Percentiles rank a stretch among this genome's conserved stretches.
Conservation (phyloP, 2,113 vertebrate genomes). For the Etia nguti region DNA sequence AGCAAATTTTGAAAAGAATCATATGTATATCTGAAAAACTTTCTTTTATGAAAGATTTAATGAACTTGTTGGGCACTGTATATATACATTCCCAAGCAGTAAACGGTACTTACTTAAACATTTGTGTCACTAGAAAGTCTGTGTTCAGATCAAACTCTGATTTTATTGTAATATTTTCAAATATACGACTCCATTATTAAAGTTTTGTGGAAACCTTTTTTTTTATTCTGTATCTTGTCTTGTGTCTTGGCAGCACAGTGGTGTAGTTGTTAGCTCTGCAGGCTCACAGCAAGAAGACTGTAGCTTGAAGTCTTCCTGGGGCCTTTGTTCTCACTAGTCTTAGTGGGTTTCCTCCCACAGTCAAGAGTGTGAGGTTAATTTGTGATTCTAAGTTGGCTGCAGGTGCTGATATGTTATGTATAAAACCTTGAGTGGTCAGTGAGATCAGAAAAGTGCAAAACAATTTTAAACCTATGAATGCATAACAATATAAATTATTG, state of each 20-base stretch:
- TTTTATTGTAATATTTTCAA: rapidly evolving
- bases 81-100: neutral
- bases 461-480: neutral
- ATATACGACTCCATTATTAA: neutral
- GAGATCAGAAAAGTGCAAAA: neutral
- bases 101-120: neutral
- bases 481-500: neutral
- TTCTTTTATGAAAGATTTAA: neutral
- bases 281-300: neutral
- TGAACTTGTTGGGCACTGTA: neutral
- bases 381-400: neutral
- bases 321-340: neutral
- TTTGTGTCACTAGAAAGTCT: neutral
- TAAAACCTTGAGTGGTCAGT: neutral
- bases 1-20: neutral
- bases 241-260: neutral
- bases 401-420: neutral
- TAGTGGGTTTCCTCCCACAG: neutral
- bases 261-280: neutral
- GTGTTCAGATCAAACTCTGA: neutral
- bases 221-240: neutral
- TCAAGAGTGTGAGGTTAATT: neutral
- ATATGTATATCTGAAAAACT: neutral
- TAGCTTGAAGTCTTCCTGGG: neutral
- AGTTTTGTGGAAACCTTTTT: neutral